Percentiles rank a stretch among this genome's conserved stretches.
Conservation (phyloP, 1,140 invertebrate species). For the Heliconius melpomene region DNA sequence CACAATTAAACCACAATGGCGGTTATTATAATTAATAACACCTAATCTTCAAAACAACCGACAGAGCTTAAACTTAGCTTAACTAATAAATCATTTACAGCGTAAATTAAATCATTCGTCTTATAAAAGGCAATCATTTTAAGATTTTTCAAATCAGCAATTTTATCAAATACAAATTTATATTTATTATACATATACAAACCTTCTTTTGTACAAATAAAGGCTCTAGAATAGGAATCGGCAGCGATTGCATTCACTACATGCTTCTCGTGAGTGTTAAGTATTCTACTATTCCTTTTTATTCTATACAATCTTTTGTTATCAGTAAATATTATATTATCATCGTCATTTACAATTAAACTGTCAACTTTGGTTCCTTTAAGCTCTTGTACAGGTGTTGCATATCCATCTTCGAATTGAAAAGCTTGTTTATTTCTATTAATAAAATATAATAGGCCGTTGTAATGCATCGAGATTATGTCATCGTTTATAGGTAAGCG, state of each 20-base stretch:
- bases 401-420: conserved; percentile 59
- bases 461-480: conserved; percentile 56
- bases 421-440: conserved; percentile 54
- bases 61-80: conserved; percentile 52
- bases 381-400: conserved; percentile 49
- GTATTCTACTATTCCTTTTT: conserved; percentile 58
- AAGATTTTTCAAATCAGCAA: conserved; percentile 53
- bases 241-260: conserved; percentile 48
- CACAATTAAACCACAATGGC: too few species aligned
- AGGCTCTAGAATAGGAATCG: conserved; percentile 56
- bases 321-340: conserved; percentile 63
- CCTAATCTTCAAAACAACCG: conserved; percentile 57
- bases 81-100: conserved; percentile 60
- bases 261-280: conserved; percentile 59
- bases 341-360: conserved; percentile 63
- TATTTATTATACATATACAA: conserved; percentile 68
- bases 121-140: conserved; percentile 60
- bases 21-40: background rate
- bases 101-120: conserved; percentile 60
- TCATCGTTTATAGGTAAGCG: conserved; percentile 58
- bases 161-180: conserved; percentile 67
- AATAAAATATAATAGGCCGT: conserved; percentile 56
- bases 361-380: conserved; percentile 51
- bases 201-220: conserved; percentile 56
- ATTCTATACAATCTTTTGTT: conserved; percentile 58